Evolutionary conservation across 2,113 vertebrate species (phyloP), one percentile per base, ranked within the genome.

Genomic region (Dasyprocta punctata): DNA sequence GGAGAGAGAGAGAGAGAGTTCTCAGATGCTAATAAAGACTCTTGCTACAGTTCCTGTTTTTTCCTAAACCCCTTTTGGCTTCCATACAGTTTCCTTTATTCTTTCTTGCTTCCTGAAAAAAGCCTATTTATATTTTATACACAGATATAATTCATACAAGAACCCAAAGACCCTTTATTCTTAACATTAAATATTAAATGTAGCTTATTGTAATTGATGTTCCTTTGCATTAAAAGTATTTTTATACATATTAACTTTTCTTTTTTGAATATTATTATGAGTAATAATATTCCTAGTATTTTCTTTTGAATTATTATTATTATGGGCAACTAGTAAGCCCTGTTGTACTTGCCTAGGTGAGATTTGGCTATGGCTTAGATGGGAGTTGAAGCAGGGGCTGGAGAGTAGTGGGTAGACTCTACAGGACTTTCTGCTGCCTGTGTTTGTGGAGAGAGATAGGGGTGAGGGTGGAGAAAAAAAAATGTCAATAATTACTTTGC

Each of bases 81-180:
- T 58, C 58, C 44, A 20, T 26, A 52, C 0, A 10, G 16, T 92
- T 81, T 93, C 58, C 47, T n/a, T 65, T 63, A 16, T 85, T 86
- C 60, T 82, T 78, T 61, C 19, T 17, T 49, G 20, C 63, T 92
- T 92, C 92, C 56, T 63, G 49, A 67, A 78, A 22, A 78, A 49
- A 84, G 7, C 44, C 80, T 24, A 73, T 49, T 33, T 78, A 13
- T 92, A 49, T 89, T 95, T 96, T 84, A 88, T 9, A 85, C 28
- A 86, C 4, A 86, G 58, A 65, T 22, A 19, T 36, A 77, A 80
- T 83, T 41, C 94, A 47, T 61, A 65, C 2, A 44, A 36, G 80
- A 92, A 71, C 9, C 5, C 52, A 95, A 41, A 90, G 11, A 38
- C 8, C 7, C 17, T 49, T 89, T 88, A 81, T 81, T 71, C n/a